A percentile compares a stretch with the other conserved stretches of the same genome.
These are phyloP conservation scores for Sphaeramia orbicularis DNA, from an alignment of 2,797 vertebrate species.

Conservation along the genomic window DNA sequence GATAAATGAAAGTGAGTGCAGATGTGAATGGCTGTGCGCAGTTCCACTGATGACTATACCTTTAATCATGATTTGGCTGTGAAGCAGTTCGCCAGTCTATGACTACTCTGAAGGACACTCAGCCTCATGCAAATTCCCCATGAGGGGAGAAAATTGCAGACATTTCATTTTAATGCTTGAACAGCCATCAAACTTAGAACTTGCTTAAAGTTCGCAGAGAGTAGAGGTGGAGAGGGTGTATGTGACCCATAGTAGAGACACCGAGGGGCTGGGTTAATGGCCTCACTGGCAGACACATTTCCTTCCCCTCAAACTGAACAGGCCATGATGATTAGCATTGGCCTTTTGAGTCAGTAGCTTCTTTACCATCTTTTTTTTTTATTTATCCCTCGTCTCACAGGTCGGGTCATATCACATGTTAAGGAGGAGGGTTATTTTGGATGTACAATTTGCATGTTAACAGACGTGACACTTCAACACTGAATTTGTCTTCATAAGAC, in stretches of 20 bases:
- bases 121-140: constrained; percentile 52
- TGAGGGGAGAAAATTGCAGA: constrained; percentile 56
- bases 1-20: constrained; percentile 12
- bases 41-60: constrained; percentile 46
- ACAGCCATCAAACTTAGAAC: constrained; percentile 48
- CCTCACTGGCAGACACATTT: constrained; percentile 33
- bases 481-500: constrained; percentile 54
- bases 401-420: constrained; percentile 54
- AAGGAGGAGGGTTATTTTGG: constrained; percentile 29
- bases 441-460: constrained; percentile 51
- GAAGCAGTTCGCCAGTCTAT: constrained; percentile 45
- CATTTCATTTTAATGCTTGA: constrained; percentile 63
- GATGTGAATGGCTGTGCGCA: constrained; percentile 5
- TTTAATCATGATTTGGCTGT: constrained; percentile 55
- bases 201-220: constrained; percentile 49
- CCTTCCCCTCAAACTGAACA: constrained; percentile 25
- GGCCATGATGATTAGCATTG: constrained; percentile 49
- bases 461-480: constrained; percentile 40
- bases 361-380: constrained; percentile 31
- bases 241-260: constrained; percentile 43
- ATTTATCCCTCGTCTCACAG: constrained; percentile 61
- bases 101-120: constrained; percentile 67
- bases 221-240: constrained; percentile 27
- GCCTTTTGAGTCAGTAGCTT: constrained; percentile 43
- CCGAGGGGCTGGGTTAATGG: constrained; percentile 25